A percentile compares a stretch with the other conserved stretches of the same genome.
These are phyloP conservation scores for Theristicus caerulescens DNA, from an alignment of 2,113 vertebrate genomes.

Conservation along the genomic window DNA sequence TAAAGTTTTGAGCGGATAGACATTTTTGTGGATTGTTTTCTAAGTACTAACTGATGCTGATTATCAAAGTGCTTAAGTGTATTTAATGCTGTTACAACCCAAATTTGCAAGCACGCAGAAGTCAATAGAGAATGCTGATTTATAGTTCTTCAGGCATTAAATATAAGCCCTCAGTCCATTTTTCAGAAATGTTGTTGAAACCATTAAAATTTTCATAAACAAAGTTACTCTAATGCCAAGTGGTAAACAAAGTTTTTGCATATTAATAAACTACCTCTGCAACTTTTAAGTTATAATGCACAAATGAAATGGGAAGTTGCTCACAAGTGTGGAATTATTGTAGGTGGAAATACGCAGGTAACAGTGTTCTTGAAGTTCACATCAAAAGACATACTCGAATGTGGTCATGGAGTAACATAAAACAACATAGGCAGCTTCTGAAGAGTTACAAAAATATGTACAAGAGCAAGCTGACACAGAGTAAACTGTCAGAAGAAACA, in stretches of 20 bases:
- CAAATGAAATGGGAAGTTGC: neutral
- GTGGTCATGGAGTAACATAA: constrained; percentile 92
- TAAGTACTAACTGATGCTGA: neutral
- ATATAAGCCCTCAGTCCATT: neutral
- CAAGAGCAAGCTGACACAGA: constrained; percentile 85
- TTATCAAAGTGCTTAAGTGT: neutral
- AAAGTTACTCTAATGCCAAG: neutral
- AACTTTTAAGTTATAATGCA: neutral
- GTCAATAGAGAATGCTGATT: neutral
- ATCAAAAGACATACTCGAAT: constrained; percentile 77
- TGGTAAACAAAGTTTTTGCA: neutral
- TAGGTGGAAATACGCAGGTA: constrained; percentile 91
- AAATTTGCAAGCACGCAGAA: neutral
- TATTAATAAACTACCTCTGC: neutral
- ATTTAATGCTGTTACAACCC: neutral
- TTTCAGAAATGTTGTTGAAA: neutral
- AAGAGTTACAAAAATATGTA: constrained; percentile 84
- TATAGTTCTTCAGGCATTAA: neutral
- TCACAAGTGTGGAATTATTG: constrained; percentile 19
- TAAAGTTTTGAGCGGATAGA: neutral
- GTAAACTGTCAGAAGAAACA: constrained; percentile 79
- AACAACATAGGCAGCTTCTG: constrained; percentile 81
- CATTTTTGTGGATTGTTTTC: neutral
- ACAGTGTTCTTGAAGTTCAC: constrained; percentile 89
- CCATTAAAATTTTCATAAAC: neutral